These are phyloP conservation scores for Lydus trimaculatus DNA, from an alignment of 2,888 invertebrate genomes.

Conservation along the genomic window DNA sequence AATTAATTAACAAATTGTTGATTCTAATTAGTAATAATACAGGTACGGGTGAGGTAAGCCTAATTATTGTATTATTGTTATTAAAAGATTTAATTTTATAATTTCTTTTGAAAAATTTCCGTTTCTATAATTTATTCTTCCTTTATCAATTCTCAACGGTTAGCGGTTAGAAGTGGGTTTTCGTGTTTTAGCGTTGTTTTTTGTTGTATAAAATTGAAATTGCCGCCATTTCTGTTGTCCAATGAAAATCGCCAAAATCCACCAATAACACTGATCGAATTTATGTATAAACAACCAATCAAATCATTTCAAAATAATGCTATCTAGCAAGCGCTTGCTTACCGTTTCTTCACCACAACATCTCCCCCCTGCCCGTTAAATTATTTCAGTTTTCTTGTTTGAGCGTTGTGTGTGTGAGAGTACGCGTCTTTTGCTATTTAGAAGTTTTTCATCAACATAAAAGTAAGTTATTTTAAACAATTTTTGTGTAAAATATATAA, in stretches of 20 bases:
- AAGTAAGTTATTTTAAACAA: slow-evolving; percentile 19
- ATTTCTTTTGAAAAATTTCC: too few species aligned
- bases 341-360: not conserved
- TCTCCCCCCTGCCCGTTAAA: slow-evolving; percentile 13
- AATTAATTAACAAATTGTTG: too few species aligned
- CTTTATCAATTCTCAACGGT: not conserved
- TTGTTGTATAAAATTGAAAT: not conserved
- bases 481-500: not conserved
- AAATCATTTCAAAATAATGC: slow-evolving; percentile 29
- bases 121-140: too few species aligned
- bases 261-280: not conserved
- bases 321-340: slow-evolving; percentile 16
- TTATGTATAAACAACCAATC: slow-evolving; percentile 17
- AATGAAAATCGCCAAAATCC: not conserved
- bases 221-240: not conserved
- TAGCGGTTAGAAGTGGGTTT: not conserved
- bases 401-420: slow-evolving; percentile 12
- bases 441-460: slow-evolving; percentile 1
- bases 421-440: slow-evolving; percentile 18
- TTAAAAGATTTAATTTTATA: too few species aligned
- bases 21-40: too few species aligned
- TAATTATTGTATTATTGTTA: too few species aligned
- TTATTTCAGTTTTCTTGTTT: slow-evolving; percentile 25
- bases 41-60: too few species aligned
- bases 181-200: not conserved